phyloP scores from a whole-genome alignment of 2,888 invertebrate species.

The Cheilosia pagana region DNA sequence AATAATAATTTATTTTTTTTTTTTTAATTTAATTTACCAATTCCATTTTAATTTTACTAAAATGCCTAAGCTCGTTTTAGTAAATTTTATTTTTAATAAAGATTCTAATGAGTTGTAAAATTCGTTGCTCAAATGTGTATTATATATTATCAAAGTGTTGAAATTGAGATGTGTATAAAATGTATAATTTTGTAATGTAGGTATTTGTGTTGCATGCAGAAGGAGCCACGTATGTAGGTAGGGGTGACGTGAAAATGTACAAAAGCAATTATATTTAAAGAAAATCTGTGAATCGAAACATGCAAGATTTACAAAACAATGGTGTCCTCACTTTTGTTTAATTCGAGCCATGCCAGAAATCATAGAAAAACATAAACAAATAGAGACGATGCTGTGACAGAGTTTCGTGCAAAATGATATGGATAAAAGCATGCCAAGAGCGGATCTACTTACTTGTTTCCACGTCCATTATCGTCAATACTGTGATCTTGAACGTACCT shows the following conservation, averaged over 20 bases:
- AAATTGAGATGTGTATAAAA: slow-evolving; percentile 6
- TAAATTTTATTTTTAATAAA: slow-evolving; percentile 11
- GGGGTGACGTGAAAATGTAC: slow-evolving; percentile 5
- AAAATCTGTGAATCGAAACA: slow-evolving; percentile 35
- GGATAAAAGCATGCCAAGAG: slow-evolving; percentile 3
- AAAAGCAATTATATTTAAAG: neutral
- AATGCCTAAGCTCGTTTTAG: neutral
- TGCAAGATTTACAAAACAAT: slow-evolving; percentile 53
- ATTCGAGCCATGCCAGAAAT: slow-evolving; percentile 9
- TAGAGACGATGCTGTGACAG: slow-evolving; percentile 13
- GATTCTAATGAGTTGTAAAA: slow-evolving; percentile 15
- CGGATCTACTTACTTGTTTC: slow-evolving; percentile 2
- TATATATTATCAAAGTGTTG: slow-evolving; percentile 19
- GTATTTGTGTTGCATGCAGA: slow-evolving; percentile 4
- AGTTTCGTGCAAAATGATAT: slow-evolving; percentile 6
- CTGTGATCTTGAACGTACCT: slow-evolving; percentile 17
- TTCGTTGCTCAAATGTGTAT: slow-evolving; percentile 21
- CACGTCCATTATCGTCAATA: neutral
- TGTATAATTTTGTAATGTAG: slow-evolving; percentile 15
- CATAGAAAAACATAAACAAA: neutral
- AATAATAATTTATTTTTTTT: slow-evolving; percentile 1
- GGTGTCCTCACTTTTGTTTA: slow-evolving; percentile 67
- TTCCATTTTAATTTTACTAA: neutral
- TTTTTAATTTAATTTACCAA: neutral
- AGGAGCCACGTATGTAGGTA: neutral